Conservation (phyloP, 2,113 vertebrate species). For the Phrynosoma blainvillii region DNA sequence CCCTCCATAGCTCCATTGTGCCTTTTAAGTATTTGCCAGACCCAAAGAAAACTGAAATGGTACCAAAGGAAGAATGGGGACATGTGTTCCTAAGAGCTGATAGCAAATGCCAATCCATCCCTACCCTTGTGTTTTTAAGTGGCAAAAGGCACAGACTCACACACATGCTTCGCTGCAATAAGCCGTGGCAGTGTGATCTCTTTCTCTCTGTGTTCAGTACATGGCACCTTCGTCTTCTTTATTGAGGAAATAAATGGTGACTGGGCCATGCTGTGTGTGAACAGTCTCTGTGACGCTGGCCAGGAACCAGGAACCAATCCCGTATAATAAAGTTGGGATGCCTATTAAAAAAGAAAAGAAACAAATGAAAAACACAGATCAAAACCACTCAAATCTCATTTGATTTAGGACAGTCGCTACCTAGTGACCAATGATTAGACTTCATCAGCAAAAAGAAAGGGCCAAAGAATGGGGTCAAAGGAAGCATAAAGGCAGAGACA, state of each 20-base stretch:
- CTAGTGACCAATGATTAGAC: too few species aligned
- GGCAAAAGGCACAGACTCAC: conserved; percentile 14
- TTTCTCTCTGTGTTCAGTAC: conserved; percentile 75
- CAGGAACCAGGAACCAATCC: conserved; percentile 95
- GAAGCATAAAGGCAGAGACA: background rate
- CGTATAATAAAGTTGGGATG: conserved; percentile 94
- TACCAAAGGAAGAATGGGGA: background rate
- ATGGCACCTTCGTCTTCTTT: conserved; percentile 94
- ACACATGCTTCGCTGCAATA: conserved; percentile 46
- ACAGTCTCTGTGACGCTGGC: conserved; percentile 90
- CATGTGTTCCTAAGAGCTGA: conserved; percentile 36
- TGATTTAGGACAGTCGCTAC: background rate
- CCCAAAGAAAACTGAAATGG: background rate
- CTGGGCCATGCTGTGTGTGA: conserved; percentile 87
- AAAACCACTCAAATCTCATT: background rate
- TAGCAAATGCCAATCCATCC: background rate
- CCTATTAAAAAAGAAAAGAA: conserved; percentile 78
- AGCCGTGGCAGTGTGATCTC: conserved; percentile 28
- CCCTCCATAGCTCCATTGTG: background rate
- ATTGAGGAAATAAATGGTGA: conserved; percentile 95
- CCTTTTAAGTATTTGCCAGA: background rate
- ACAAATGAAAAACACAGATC: conserved; percentile 17
- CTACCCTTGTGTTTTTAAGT: background rate
- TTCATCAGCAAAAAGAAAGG: background rate
- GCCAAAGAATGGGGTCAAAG: background rate